Conservation (phyloP, 2,113 vertebrate species). For the Tachysurus vachellii region DNA sequence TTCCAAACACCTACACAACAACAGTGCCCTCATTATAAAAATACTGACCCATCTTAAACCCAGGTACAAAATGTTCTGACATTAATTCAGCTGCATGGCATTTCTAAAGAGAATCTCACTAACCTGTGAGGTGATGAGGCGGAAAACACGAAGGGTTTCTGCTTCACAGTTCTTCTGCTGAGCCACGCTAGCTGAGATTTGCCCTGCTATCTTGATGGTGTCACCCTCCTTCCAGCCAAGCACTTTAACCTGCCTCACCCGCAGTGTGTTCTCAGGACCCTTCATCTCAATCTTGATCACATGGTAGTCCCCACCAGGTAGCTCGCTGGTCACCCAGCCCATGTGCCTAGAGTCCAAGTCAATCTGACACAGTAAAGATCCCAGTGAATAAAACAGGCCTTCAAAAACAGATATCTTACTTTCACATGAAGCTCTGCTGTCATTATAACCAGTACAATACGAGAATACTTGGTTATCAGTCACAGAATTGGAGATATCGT, state of each 20-base stretch:
- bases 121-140: conserved; percentile 98
- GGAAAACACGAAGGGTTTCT: conserved; percentile 91
- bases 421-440: conserved; percentile 18
- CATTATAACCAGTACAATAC: not conserved
- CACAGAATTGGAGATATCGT: not conserved
- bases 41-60: not conserved
- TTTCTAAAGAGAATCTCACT: conserved; percentile 26
- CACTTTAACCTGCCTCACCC: conserved; percentile 97
- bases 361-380: conserved; percentile 71
- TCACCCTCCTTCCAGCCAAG: conserved; percentile 98
- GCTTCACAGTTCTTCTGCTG: conserved; percentile 98
- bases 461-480: not conserved
- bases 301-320: conserved; percentile 92
- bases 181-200: conserved; percentile 93
- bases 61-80: not conserved
- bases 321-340: conserved; percentile 97
- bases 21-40: not conserved
- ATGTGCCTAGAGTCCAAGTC: conserved; percentile 97
- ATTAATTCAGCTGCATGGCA: not conserved
- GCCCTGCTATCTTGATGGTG: conserved; percentile 92
- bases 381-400: not conserved
- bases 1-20: conserved; percentile 90
- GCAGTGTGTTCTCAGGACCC: conserved; percentile 94
- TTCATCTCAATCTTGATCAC: conserved; percentile 97
- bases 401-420: not conserved